Base-by-base conservation (phyloP, 2,888 invertebrate species). In the Pocota personata region DNA sequence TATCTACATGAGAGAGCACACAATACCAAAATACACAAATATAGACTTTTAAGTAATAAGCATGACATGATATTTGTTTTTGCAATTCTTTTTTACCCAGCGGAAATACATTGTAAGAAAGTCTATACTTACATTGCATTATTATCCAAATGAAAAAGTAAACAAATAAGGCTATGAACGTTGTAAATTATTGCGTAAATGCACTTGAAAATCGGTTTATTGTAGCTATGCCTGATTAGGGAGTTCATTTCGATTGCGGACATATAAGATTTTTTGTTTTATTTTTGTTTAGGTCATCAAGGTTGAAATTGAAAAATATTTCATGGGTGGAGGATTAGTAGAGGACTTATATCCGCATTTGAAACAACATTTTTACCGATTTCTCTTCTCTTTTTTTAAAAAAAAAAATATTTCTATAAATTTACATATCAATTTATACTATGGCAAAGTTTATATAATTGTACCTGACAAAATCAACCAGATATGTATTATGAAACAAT, bases 21-120 rank as follows among this genome's bases (percentile, higher is more conserved):
- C 7, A 40, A 69, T n/a, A 69, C n/a, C 12, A n/a, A n/a, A 27
- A 10, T 16, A 16, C 27, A 37, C 14, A 10, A n/a, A 12, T n/a
- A n/a, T n/a, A n/a, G n/a, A n/a, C n/a, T n/a, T 40, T 52, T 24
- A 14, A 3, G 6, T 30, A 1, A 40, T 14, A 24, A 32, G 46
- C 32, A 58, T 71, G 67, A 67, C 21, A 8, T 67, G 24, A 35
- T 67, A 24, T 67, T 67, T 52, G 37, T 67, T 67, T 32, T 48
- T 24, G 7, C 21, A 66, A 35, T 16, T 21, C 27, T 6, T 55
- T n/a, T 40, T 19, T 69, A 10, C 14, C 27, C 40, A 27, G 27
- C 52, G 67, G 55, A 69, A 55, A 7, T 69, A 8, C 69, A 55
- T 30, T 55, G 69, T 55, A 40, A 55, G 43, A 55, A 55, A 69